phyloP scores from a whole-genome alignment of 2,888 invertebrate species.

The Crioceris asparagi region DNA sequence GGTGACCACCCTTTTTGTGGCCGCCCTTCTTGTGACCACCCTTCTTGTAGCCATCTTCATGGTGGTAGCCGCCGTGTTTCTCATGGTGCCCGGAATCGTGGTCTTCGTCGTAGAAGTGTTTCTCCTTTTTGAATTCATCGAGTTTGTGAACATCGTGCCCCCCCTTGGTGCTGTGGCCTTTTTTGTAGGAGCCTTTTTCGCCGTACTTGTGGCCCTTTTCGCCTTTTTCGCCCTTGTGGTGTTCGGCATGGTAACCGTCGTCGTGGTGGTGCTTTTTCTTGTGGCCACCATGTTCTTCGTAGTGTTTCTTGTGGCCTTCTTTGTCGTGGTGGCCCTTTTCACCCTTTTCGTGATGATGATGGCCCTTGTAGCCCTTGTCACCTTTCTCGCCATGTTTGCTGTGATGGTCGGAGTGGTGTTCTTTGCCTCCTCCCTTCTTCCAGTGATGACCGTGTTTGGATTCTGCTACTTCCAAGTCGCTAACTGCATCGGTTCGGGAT shows the following conservation, averaged over 20 bases:
- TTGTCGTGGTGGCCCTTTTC: constrained; percentile 59
- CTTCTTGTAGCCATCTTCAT: constrained; percentile 71
- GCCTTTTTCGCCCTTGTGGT: constrained; percentile 57
- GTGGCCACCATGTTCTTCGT: constrained; percentile 51
- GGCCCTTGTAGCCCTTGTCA: constrained; percentile 56
- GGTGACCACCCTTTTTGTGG: constrained; percentile 66
- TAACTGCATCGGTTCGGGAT: constrained; percentile 39
- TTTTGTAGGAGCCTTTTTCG: constrained; percentile 66
- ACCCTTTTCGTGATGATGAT: constrained; percentile 51
- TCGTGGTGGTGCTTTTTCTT: constrained; percentile 52
- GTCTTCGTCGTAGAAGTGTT: constrained; percentile 77
- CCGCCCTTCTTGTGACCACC: constrained; percentile 73
- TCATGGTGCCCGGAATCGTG: constrained; percentile 73
- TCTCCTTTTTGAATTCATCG: constrained; percentile 78
- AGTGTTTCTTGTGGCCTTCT: constrained; percentile 52
- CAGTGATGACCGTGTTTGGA: constrained; percentile 37
- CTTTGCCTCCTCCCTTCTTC: constrained; percentile 45
- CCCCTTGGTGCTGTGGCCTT: constrained; percentile 74
- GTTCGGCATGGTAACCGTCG: constrained; percentile 52
- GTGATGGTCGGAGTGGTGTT: constrained; percentile 46
- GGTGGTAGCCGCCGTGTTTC: constrained; percentile 70
- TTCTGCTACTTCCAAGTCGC: constrained; percentile 41
- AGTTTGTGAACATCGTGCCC: constrained; percentile 77
- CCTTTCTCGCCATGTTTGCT: constrained; percentile 49
- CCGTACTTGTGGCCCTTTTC: constrained; percentile 54